A percentile compares a stretch with the other conserved stretches of the same genome.
These are phyloP conservation scores for Drosophila neotestacea DNA, from an alignment of 2,888 invertebrate species.

Conservation along the genomic window DNA sequence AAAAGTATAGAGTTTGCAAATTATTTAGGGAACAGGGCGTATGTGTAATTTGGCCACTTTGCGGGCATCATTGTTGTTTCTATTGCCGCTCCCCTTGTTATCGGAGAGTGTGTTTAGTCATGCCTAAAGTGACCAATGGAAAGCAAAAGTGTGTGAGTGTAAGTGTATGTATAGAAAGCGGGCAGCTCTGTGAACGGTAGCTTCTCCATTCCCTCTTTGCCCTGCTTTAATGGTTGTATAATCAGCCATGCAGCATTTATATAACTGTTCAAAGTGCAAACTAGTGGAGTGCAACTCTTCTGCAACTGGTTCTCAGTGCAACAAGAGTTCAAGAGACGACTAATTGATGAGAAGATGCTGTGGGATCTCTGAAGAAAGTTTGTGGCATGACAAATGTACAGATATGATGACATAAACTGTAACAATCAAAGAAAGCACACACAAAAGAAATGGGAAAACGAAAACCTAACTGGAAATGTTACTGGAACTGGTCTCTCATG, in stretches of 20 bases:
- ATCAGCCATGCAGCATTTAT: constrained; percentile 46
- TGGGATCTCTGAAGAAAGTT: constrained; percentile 64
- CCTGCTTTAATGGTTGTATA: constrained; percentile 28
- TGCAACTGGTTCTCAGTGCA: constrained; percentile 61
- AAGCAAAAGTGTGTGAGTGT: constrained; percentile 59
- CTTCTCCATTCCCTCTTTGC: neutral
- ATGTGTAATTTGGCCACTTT: constrained; percentile 56
- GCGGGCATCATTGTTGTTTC: constrained; percentile 3
- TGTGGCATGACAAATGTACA: constrained; percentile 63
- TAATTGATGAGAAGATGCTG: constrained; percentile 59
- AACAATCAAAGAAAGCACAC: constrained; percentile 77
- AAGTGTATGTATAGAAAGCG: constrained; percentile 65
- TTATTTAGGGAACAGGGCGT: constrained; percentile 53
- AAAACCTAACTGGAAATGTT: constrained; percentile 54
- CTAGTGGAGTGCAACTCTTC: constrained; percentile 32
- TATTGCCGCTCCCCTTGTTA: constrained; percentile 23
- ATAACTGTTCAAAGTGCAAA: constrained; percentile 53
- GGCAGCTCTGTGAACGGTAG: constrained; percentile 38
- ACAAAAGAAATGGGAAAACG: constrained; percentile 26
- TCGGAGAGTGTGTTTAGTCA: constrained; percentile 61
- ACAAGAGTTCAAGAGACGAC: constrained; percentile 66
- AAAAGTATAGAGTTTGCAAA: constrained; percentile 26
- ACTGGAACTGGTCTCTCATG: constrained; percentile 2
- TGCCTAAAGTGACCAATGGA: constrained; percentile 54
- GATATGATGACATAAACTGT: constrained; percentile 77